Conservation (phyloP, 2,797 vertebrate genomes). For the Buphagus erythrorhynchus region DNA sequence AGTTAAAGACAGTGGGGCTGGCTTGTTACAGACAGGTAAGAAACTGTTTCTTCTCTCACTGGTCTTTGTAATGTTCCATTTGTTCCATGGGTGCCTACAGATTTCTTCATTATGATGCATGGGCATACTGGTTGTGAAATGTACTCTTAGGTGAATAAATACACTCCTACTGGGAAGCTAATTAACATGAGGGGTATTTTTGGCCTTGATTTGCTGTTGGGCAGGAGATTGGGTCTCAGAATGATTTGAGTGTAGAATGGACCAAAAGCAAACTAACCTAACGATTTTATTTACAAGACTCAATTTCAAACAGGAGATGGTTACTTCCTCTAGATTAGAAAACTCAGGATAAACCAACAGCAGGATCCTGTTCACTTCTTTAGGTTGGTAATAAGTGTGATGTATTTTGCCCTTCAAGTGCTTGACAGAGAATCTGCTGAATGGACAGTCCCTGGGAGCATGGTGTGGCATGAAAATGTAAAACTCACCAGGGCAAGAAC, state of each 20-base stretch:
- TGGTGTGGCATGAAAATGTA: neutral
- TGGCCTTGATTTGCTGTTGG: neutral
- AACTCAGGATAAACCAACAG: neutral
- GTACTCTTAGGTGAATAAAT: neutral
- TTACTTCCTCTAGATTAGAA: neutral
- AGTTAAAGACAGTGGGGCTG: constrained; percentile 88
- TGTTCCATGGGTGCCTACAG: neutral
- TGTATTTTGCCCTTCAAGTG: neutral
- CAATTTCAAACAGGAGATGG: neutral
- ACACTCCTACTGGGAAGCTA: neutral
- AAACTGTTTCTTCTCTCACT: neutral
- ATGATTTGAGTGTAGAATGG: neutral
- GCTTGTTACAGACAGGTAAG: constrained; percentile 95
- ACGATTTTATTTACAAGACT: neutral
- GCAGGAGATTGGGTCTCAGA: neutral
- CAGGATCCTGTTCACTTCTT: neutral
- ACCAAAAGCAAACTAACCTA: neutral
- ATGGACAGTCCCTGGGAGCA: neutral
- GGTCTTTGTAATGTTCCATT: neutral
- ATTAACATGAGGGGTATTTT: fast-evolving
- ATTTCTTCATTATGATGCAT: neutral
- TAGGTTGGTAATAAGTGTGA: neutral
- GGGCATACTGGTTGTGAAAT: neutral
- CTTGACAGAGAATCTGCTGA: neutral
- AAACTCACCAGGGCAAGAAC: neutral